A percentile compares a stretch with the other conserved stretches of the same genome.
These are phyloP conservation scores for Triops longicaudatus DNA, from an alignment of 1,140 invertebrate genomes.

Conservation along the genomic window DNA sequence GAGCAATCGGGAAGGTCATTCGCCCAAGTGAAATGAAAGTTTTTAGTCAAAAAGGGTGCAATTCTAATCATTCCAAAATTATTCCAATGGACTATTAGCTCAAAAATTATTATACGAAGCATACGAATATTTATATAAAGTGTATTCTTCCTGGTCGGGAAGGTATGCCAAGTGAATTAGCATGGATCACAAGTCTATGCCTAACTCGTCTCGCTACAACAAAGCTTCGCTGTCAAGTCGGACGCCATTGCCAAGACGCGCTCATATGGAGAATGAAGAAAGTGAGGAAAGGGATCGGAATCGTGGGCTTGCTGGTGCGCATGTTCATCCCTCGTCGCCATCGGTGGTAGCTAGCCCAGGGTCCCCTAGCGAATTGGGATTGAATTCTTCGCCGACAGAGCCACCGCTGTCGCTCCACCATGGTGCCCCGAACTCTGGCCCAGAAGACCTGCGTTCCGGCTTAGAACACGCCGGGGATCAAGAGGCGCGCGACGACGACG, in stretches of 20 bases:
- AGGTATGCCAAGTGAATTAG: not conserved
- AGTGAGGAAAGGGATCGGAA: not conserved
- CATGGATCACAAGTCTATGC: not conserved
- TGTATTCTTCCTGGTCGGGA: not conserved
- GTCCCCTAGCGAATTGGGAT: not conserved
- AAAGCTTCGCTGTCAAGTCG: conserved; percentile 1
- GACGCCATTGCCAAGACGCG: conserved; percentile 1
- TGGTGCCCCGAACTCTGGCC: not conserved
- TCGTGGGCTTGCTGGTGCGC: not conserved
- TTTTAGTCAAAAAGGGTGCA: not conserved
- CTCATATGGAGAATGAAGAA: not conserved
- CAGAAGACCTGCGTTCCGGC: not conserved
- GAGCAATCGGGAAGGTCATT: not conserved
- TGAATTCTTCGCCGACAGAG: not conserved
- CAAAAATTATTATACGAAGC: not conserved
- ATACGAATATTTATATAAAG: not conserved
- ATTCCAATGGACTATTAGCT: not conserved
- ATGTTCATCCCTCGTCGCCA: not conserved
- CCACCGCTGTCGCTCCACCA: not conserved
- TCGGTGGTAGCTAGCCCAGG: not conserved
- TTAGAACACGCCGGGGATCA: not conserved
- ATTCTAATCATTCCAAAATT: not conserved
- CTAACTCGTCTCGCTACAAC: not conserved
- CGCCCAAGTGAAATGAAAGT: not conserved
- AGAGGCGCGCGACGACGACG: not conserved